Evolutionary conservation across 2,113 vertebrate species (phyloP), one percentile per base, ranked within the genome.

Genomic region (Tor tambroides): DNA sequence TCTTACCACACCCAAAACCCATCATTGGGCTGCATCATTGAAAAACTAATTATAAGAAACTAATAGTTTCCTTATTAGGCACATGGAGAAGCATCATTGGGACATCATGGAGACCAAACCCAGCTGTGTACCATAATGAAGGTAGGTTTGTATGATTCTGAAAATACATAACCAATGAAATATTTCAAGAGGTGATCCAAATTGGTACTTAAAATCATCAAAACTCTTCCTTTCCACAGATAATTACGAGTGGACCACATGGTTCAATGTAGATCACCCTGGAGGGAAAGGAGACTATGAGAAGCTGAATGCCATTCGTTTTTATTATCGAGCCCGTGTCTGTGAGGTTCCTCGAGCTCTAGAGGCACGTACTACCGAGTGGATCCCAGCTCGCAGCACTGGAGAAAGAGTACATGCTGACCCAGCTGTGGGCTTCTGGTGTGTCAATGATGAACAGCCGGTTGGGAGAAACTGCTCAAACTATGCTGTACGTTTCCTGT

Each of bases 231-330:
- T 72, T 28, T 88, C 0, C 84, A 11, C 84, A 97, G 97, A 92
- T 80, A 89, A 94, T n/a, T 93, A 92, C 1, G 94, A 96, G 67
- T 97, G 97, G 97, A 97, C 96, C 10, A 94, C 95, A 0, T 98
- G 97, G 97, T 97, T 98, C 89, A 98, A 98, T 79, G 94, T 97
- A 0, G 96, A 98, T 85, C 97, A 97, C 87, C 97, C 97, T 0
- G 96, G 96, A 2, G 96, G 97, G 19, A 93, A 92, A 30, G 97
- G 97, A 5, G 97, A 98, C 92, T 96, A 96, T 0, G 97, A 98
- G 86, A 95, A 95, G 76, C 93, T 97, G 90, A 96, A 97, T 0
- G 96, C 96, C 80, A 98, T 98, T 89, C 96, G 94, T 14, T 97
- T 96, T 91, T 98, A 97, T 90, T 98, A 97, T 74, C 94, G 94